Evolutionary conservation across 2,888 invertebrate species (phyloP).

Genomic region (Agrotis ipsilon): DNA sequence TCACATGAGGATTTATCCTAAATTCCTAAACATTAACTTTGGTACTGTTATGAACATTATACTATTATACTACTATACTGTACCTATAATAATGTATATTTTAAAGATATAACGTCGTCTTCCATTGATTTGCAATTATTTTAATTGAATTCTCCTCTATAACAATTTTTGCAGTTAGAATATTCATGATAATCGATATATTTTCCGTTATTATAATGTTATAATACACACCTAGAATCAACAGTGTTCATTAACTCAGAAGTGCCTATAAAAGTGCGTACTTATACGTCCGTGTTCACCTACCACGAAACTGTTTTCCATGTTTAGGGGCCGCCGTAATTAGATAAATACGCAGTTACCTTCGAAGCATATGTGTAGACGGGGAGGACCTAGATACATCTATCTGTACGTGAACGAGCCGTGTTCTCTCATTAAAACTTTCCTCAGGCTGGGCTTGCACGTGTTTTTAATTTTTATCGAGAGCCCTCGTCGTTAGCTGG

Average conservation of each 20-base stretch:
- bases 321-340: conserved; percentile 46
- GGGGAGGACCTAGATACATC: conserved; percentile 52
- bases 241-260: neutral
- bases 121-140: neutral
- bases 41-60: neutral
- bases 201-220: neutral
- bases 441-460: conserved; percentile 90
- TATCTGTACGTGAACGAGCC: conserved; percentile 78
- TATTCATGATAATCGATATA: neutral
- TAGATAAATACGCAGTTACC: conserved; percentile 53
- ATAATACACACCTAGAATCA: neutral
- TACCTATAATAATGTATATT: neutral
- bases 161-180: neutral
- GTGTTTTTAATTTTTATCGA: conserved; percentile 92
- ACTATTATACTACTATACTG: too few relatives aligned
- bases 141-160: neutral
- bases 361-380: conserved; percentile 28
- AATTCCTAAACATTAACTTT: too few relatives aligned
- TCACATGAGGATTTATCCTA: too few relatives aligned
- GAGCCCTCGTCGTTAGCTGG: conserved; percentile 89
- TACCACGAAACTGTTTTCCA: conserved; percentile 14
- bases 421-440: conserved; percentile 91
- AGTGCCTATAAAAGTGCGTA: neutral
- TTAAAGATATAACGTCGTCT: neutral
- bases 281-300: neutral